Evolutionary conservation across 2,113 vertebrate species (phyloP), one percentile per base, ranked within the genome.

Genomic region (Limanda limanda): DNA sequence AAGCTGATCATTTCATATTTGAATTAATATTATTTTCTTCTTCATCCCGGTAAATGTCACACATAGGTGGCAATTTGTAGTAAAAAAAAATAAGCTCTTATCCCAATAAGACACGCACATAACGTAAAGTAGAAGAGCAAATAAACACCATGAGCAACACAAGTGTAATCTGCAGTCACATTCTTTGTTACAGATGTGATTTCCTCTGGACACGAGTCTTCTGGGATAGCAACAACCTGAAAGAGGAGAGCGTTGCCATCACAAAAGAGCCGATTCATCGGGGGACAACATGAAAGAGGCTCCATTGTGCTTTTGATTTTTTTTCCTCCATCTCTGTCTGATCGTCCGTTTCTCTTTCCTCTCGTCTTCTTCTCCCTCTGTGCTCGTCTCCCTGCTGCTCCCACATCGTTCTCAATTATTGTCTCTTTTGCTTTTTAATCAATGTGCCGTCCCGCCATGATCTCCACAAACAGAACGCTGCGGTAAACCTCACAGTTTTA

Each of bases 11-110:
- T 7, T 31, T 31, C 31, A 31, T 31, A 7, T 31, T 31, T 31
- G 1, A 1, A 31, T 6, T 31, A 31, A 31, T 31, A 31, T 31
- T 31, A 1, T 31, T 10, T 10, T 10, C 35, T 45, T 45, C 9
- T 3, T 45, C 42, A 45, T 45, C 13, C 15, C 3, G 11, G 14
- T 2, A 45, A 4, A 25, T 27, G 55, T 11, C 35, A 27, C 25
- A 45, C 48, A 56, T 54, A 35, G 55, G 31, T 40, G 59, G 63
- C 37, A 68, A 73, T 76, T 69, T 76, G 37, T n/a, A 76, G 76
- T 68, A 71, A 79, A 23, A 9, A 31, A 47, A 57, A 9, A 31
- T 40, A 57, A 27, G 45, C 55, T 77, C 47, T 72, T 59, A 63
- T 59, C 45, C 23, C 27, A 31, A 31, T 31, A 31, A 31, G 6